These are phyloP conservation scores for Drosophila virilis DNA, from an alignment of 1,140 invertebrate genomes.

Conservation along the genomic window DNA sequence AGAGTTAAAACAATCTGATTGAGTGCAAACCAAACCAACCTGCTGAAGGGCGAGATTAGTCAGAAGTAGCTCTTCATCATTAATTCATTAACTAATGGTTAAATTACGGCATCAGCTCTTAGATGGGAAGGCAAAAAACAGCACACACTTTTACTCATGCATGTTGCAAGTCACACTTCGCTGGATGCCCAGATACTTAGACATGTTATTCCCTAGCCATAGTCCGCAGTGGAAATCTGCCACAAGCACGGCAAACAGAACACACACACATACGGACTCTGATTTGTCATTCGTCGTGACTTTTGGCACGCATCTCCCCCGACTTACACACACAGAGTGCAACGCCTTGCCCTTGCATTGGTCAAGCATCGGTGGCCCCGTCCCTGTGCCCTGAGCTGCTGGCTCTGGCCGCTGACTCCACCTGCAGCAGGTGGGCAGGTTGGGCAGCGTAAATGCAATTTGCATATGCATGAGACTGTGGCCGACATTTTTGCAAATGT, in stretches of 20 bases:
- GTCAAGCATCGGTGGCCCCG: conserved; percentile 39
- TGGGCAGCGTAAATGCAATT: conserved; percentile 69
- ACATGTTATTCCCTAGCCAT: conserved; percentile 23
- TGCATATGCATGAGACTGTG: conserved; percentile 82
- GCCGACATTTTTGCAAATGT: conserved; percentile 79
- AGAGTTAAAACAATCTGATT: no score
- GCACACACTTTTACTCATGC: conserved; percentile 1
- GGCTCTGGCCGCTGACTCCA: not conserved
- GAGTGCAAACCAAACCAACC: no score
- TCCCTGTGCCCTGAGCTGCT: not conserved
- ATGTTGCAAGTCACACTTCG: conserved; percentile 6
- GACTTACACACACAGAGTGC: conserved; percentile 6
- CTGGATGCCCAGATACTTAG: conserved; percentile 8
- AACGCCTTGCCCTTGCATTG: conserved; percentile 51
- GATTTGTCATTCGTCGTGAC: conserved; percentile 56
- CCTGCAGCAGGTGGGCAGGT: not conserved
- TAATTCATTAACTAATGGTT: conserved; percentile 25
- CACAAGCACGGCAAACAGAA: conserved; percentile 9
- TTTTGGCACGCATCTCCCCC: conserved; percentile 47
- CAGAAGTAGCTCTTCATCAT: not conserved
- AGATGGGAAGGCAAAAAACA: not conserved
- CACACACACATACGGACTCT: conserved; percentile 8
- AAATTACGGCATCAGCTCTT: conserved; percentile 5
- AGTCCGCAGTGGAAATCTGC: conserved; percentile 12
- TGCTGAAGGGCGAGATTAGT: no score